phyloP scores from a whole-genome alignment of 2,888 invertebrate species.

The Brassicogethes aeneus region DNA sequence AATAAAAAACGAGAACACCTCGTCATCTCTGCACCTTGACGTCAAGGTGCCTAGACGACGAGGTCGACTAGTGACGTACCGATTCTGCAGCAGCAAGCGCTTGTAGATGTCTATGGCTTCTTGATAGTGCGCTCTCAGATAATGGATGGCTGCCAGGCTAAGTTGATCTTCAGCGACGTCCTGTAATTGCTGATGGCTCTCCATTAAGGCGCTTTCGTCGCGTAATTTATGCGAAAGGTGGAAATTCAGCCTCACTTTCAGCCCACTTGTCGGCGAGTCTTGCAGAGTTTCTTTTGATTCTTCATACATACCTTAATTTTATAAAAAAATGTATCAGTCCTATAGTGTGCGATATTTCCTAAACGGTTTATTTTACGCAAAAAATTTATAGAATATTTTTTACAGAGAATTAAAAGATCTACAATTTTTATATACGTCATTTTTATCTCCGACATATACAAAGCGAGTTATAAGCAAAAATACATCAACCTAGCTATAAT shows the following conservation, averaged over 20 bases:
- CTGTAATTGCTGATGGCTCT: constrained; percentile 73
- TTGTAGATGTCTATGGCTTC: constrained; percentile 99
- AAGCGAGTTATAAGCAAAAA: too few relatives aligned
- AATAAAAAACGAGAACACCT: too few relatives aligned
- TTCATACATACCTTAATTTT: constrained; percentile 67
- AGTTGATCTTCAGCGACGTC: constrained; percentile 92
- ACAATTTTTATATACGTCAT: too few relatives aligned
- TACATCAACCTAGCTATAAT: too few relatives aligned
- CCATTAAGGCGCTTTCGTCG: constrained; percentile 78
- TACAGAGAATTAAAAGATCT: too few relatives aligned
- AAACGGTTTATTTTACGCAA: too few relatives aligned
- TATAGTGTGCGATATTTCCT: too few relatives aligned
- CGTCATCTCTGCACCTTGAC: neutral
- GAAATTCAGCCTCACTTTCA: constrained; percentile 71
- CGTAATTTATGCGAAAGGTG: constrained; percentile 90
- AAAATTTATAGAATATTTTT: too few relatives aligned
- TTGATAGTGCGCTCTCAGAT: constrained; percentile 91
- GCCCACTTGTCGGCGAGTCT: constrained; percentile 54
- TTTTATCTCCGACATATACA: too few relatives aligned
- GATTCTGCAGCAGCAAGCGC: constrained; percentile 80
- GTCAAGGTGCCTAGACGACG: neutral
- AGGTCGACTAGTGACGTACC: constrained; percentile 46
- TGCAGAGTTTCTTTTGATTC: constrained; percentile 57
- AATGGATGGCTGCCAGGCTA: constrained; percentile 92
- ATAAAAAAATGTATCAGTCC: constrained; percentile 5